A percentile compares a stretch with the other conserved stretches of the same genome.
phyloP scores from a whole-genome alignment of 1,140 invertebrate species.

The Condylostylus longicornis region DNA sequence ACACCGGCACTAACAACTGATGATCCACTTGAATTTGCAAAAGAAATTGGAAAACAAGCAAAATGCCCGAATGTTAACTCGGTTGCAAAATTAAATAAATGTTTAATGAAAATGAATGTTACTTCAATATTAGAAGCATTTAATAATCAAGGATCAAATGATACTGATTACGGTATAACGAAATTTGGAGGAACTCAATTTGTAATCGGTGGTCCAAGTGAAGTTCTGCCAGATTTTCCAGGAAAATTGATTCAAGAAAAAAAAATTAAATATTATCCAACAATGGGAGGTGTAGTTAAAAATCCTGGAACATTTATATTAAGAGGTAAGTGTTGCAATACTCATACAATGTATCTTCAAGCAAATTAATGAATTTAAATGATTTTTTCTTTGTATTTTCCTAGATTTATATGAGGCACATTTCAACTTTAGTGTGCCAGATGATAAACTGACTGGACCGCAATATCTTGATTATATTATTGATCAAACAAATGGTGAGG shows the following conservation, averaged over 20 bases:
- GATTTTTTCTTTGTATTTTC: background rate
- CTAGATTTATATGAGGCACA: constrained; percentile 22
- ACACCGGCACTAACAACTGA: constrained; percentile 51
- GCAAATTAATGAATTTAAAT: background rate
- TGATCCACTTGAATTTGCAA: constrained; percentile 32
- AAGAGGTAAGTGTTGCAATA: constrained; percentile 12
- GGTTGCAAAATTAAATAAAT: constrained; percentile 20
- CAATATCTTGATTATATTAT: constrained; percentile 26
- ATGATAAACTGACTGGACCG: constrained; percentile 15
- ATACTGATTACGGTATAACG: constrained; percentile 12
- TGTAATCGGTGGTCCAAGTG: constrained; percentile 28
- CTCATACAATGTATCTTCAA: background rate
- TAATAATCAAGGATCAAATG: constrained; percentile 15
- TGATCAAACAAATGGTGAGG: constrained; percentile 22
- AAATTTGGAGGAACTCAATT: constrained; percentile 22
- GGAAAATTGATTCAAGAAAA: constrained; percentile 19
- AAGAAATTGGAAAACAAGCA: constrained; percentile 20
- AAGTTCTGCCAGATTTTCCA: constrained; percentile 25
- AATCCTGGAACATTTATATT: constrained; percentile 26
- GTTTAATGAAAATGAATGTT: constrained; percentile 18
- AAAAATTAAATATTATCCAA: constrained; percentile 25
- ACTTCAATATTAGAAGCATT: constrained; percentile 22
- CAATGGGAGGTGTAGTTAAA: constrained; percentile 25
- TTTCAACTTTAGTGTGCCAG: constrained; percentile 23
- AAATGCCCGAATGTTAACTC: constrained; percentile 22